Conservation (phyloP, 2,797 vertebrate species). For the Lemur catta region DNA sequence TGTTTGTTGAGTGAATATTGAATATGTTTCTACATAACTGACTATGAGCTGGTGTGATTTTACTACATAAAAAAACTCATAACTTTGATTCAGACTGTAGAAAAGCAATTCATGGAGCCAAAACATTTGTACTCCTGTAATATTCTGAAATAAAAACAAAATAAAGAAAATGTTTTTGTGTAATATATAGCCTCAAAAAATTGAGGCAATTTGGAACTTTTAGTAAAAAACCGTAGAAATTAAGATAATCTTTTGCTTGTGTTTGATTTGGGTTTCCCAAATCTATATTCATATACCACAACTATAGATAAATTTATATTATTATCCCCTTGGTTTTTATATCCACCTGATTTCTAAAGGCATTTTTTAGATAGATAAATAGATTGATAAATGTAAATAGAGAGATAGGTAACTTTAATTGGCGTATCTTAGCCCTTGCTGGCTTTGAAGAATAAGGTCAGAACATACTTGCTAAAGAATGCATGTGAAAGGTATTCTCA, state of each 20-base stretch:
- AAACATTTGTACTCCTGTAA: too few relatives aligned
- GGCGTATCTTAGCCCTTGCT: neutral
- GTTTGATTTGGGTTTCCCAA: neutral
- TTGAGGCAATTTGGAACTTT: neutral
- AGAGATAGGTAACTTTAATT: neutral
- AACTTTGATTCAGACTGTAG: too few relatives aligned
- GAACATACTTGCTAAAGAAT: neutral
- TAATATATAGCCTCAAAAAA: neutral
- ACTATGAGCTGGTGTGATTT: slow-evolving; percentile 1
- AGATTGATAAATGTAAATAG: neutral
- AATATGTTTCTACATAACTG: slow-evolving; percentile 7
- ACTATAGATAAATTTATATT: neutral
- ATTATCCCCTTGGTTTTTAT: neutral
- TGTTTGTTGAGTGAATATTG: slow-evolving; percentile 46
- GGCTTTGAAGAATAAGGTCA: neutral
- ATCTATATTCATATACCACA: neutral
- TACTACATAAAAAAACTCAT: neutral
- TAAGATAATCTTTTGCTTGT: neutral
- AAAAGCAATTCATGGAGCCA: too few relatives aligned
- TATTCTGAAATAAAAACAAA: too few relatives aligned
- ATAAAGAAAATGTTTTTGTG: too few relatives aligned
- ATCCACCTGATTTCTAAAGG: neutral
- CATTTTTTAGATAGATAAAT: neutral
- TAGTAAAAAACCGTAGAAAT: neutral
- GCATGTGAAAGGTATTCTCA: neutral